Conservation (phyloP, 2,888 invertebrate genomes). For the Harpagoxenus sublaevis region DNA sequence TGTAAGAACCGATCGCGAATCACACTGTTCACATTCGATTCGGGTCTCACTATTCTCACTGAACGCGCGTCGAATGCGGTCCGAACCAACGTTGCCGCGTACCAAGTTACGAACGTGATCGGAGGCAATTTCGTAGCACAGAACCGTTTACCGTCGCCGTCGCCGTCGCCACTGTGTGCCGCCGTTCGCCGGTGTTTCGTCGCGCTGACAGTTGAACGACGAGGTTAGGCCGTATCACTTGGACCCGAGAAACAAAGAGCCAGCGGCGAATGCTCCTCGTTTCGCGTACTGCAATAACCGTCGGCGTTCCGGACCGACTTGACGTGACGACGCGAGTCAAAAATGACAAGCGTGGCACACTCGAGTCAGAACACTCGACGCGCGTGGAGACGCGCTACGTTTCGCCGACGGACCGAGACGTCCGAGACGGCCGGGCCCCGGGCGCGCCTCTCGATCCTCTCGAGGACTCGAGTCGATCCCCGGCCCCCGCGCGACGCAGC, state of each 20-base stretch:
- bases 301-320: not conserved
- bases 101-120: not conserved
- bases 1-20: not conserved
- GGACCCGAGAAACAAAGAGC: not conserved
- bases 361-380: slow-evolving; percentile 5
- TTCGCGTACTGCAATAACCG: not conserved
- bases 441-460: slow-evolving; percentile 5
- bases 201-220: not conserved
- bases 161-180: not conserved
- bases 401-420: slow-evolving; percentile 15
- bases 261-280: not conserved
- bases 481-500: not conserved
- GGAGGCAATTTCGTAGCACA: slow-evolving; percentile 6
- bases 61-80: not conserved
- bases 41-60: slow-evolving; percentile 2
- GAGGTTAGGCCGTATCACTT: slow-evolving; percentile 35
- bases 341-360: not conserved
- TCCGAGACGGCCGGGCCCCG: not conserved
- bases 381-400: not conserved
- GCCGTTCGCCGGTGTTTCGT: not conserved
- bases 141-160: not conserved
- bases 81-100: not conserved
- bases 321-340: not conserved
- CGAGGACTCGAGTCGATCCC: no score
- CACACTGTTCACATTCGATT: slow-evolving; percentile 39